phyloP scores from a whole-genome alignment of 2,888 invertebrate species.

The Rhamnusium bicolor region DNA sequence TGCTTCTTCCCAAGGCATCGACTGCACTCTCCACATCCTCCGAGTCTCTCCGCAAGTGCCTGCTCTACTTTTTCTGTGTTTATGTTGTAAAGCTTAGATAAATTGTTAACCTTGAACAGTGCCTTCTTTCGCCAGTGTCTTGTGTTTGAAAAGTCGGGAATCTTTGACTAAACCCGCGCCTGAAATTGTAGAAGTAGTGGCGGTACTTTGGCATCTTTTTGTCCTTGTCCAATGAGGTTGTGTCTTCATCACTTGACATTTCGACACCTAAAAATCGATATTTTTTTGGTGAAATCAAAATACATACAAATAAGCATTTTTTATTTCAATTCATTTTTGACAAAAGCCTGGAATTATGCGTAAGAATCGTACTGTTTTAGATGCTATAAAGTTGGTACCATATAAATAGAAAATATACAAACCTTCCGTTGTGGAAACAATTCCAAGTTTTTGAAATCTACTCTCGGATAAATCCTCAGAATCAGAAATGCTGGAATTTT shows the following conservation, averaged over 20 bases:
- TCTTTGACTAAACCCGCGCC: conserved; percentile 57
- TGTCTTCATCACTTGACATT: conserved; percentile 72
- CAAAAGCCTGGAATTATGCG: too few species aligned
- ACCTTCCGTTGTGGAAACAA: conserved; percentile 69
- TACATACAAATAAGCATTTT: too few species aligned
- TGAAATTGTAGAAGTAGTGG: conserved; percentile 31
- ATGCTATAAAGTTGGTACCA: too few species aligned
- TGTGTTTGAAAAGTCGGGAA: conserved; percentile 58
- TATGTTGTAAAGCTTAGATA: conserved; percentile 65
- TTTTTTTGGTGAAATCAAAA: not conserved
- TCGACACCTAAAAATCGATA: conserved; percentile 65
- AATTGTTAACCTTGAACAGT: conserved; percentile 57
- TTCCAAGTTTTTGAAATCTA: conserved; percentile 68
- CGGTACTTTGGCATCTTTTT: conserved; percentile 49
- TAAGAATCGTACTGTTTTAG: too few species aligned
- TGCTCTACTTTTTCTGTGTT: conserved; percentile 63
- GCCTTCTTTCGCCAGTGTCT: conserved; percentile 56
- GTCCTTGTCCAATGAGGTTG: conserved; percentile 64
- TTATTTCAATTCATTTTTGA: too few species aligned
- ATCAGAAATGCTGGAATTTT: conserved; percentile 79
- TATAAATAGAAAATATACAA: conserved; percentile 2
- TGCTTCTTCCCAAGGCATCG: conserved; percentile 64
- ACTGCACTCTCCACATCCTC: conserved; percentile 66
- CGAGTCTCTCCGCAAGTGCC: conserved; percentile 57
- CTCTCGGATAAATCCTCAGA: conserved; percentile 74